These are phyloP conservation scores for Toxotes jaculatrix DNA, from an alignment of 2,113 vertebrate genomes.

Conservation along the genomic window DNA sequence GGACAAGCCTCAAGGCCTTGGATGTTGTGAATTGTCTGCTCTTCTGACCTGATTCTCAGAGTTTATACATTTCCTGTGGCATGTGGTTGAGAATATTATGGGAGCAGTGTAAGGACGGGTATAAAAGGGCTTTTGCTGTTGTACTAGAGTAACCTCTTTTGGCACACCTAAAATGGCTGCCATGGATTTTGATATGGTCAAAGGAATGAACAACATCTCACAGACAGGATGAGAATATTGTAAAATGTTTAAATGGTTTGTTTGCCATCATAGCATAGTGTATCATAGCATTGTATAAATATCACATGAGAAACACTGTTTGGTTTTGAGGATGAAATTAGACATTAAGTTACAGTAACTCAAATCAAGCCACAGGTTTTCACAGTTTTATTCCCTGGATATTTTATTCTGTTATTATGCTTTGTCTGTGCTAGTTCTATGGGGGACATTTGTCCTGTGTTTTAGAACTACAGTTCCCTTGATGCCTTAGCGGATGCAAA, in stretches of 20 bases:
- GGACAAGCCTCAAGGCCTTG: conserved; percentile 35
- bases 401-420: too few relatives aligned
- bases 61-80: conserved; percentile 21
- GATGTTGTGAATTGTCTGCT: conserved; percentile 25
- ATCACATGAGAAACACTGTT: background rate
- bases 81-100: conserved; percentile 23
- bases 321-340: too few relatives aligned
- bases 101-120: background rate
- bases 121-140: background rate
- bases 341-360: too few relatives aligned
- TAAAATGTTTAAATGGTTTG: background rate
- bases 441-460: background rate
- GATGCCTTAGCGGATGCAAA: background rate
- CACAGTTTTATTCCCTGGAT: too few relatives aligned
- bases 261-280: background rate
- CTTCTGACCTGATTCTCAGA: conserved; percentile 28
- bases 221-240: background rate
- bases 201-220: background rate
- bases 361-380: too few relatives aligned
- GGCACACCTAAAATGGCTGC: conserved; percentile 40
- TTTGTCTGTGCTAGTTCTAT: background rate
- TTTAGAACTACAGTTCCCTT: background rate
- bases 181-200: background rate
- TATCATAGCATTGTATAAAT: too few relatives aligned
- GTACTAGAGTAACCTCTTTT: background rate